phyloP scores from a whole-genome alignment of 2,888 invertebrate genomes.

The Corbicula japonica region DNA sequence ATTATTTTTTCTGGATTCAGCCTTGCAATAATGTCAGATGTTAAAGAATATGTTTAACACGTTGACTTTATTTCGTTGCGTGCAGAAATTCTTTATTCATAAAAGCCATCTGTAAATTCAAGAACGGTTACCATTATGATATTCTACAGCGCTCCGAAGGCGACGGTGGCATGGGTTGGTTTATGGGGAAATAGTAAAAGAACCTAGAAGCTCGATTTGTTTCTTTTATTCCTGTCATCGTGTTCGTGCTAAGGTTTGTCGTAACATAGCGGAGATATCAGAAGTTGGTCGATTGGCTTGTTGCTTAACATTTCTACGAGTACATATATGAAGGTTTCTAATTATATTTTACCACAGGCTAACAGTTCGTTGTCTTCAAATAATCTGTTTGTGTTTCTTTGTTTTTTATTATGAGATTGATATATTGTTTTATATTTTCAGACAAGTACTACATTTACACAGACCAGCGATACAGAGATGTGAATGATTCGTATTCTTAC shows the following conservation, averaged over 20 bases:
- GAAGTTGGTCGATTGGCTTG: not conserved
- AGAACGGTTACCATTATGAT: too few relatives aligned
- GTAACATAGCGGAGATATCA: not conserved
- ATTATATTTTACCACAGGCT: not conserved
- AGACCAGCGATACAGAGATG: conserved; percentile 76
- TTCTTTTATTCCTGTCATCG: too few relatives aligned
- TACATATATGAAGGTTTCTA: not conserved
- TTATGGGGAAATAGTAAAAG: too few relatives aligned
- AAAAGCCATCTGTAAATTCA: too few relatives aligned
- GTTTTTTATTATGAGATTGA: not conserved
- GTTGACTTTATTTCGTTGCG: too few relatives aligned
- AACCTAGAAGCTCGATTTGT: too few relatives aligned
- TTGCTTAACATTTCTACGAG: not conserved
- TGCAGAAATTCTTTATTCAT: too few relatives aligned
- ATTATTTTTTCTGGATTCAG: too few relatives aligned
- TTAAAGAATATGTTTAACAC: too few relatives aligned
- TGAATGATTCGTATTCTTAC: conserved; percentile 72
- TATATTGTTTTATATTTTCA: conserved; percentile 56
- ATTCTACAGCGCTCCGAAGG: too few relatives aligned
- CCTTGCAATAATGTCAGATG: too few relatives aligned
- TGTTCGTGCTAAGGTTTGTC: not conserved
- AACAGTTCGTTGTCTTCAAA: not conserved
- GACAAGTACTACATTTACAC: conserved; percentile 77
- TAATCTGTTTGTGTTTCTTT: not conserved
- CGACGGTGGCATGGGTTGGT: too few relatives aligned